Base-by-base conservation (phyloP, 2,113 vertebrate genomes). In the Tenrec ecaudatus region DNA sequence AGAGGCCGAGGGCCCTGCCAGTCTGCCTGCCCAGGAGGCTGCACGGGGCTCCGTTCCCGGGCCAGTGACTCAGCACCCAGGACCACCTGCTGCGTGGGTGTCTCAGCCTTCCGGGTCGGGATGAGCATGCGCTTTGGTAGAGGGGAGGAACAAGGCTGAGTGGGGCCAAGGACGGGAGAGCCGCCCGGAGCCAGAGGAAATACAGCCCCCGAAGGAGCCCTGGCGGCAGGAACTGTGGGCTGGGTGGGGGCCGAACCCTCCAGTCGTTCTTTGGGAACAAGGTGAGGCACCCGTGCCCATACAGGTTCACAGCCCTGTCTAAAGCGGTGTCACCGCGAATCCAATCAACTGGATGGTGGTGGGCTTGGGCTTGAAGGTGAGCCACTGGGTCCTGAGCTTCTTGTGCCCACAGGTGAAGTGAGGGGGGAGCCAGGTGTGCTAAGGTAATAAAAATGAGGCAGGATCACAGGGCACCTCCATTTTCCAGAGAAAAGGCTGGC, bases 11-110 rank as follows among this genome's bases (percentile, higher is more conserved):
- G 40, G 47, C 36, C 4, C 82, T 73, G 40, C 68, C 22, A 0
- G 57, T 5, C 36, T 83, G 6, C 57, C 2, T 12, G 75, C 87
- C 87, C 4, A 43, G 88, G 53, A 8, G 57, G 94, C 92, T 81
- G 82, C 5, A 0, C 4, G 36, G 64, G 97, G 95, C 86, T 2
- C 77, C 0, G 71, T 36, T 89, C 94, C 90, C 78, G 88, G 38
- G 60, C 76, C 5, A 6, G 64, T 96, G 96, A 96, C 92, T 97
- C 88, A 89, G 93, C 94, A 90, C 60, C 58, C 57, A 82, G 87
- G 95, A 73, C 95, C 87, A 95, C 82, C 95, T 95, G 96, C 93
- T 43, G 69, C 0, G 40, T 40, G 95, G 82, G 84, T 36, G 88
- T 82, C 19, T 33, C 93, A 66, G 73, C 69, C 91, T 93, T 85